Conservation (phyloP, 2,888 invertebrate species). For the Julus scandinavius region DNA sequence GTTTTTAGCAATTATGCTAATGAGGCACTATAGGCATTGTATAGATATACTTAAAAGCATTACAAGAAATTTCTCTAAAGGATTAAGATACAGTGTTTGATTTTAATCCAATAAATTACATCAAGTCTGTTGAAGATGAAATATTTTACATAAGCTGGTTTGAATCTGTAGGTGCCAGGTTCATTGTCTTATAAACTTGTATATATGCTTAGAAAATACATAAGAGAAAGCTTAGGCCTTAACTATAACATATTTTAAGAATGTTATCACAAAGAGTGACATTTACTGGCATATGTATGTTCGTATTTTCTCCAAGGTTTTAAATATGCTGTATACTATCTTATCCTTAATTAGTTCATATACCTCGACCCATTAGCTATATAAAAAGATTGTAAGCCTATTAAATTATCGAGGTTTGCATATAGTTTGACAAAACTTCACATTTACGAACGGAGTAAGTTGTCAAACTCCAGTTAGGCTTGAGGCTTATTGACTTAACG, state of each 20-base stretch:
- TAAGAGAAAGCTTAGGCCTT: background rate
- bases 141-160: no score
- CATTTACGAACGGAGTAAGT: background rate
- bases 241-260: background rate
- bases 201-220: background rate
- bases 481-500: background rate
- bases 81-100: no score
- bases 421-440: background rate
- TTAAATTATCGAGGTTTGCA: background rate
- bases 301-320: background rate
- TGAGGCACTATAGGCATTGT: no score
- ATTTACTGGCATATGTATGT: background rate
- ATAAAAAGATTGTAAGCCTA: background rate
- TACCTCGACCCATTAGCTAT: background rate
- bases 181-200: no score
- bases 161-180: no score
- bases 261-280: background rate
- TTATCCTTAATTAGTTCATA: background rate
- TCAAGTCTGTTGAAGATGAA: no score
- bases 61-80: no score
- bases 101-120: no score
- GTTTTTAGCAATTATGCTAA: no score
- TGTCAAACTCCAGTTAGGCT: background rate
- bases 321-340: background rate
- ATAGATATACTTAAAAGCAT: no score